A percentile compares a stretch with the other conserved stretches of the same genome.
These are phyloP conservation scores for Notechis scutatus DNA, from an alignment of 2,113 vertebrate genomes.

Conservation along the genomic window DNA sequence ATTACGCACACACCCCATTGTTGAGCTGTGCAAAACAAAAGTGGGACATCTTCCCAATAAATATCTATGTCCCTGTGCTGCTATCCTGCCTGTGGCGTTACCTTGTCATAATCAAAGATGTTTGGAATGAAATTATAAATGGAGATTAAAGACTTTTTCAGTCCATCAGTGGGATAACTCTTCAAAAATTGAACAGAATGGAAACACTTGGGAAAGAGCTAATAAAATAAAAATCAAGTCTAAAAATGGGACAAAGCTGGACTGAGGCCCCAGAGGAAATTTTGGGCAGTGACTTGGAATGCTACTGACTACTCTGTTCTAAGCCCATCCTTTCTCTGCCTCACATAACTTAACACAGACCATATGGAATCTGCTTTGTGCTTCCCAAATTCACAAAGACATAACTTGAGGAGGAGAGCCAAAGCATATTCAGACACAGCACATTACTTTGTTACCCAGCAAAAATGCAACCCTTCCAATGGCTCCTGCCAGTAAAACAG, in stretches of 20 bases:
- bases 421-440: neutral
- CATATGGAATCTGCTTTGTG: neutral
- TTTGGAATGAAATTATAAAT: neutral
- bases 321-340: neutral
- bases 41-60: neutral
- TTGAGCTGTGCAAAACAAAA: neutral
- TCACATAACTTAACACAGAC: neutral
- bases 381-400: neutral
- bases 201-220: neutral
- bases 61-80: neutral
- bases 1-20: neutral
- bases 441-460: neutral
- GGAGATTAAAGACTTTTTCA: neutral
- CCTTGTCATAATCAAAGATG: neutral
- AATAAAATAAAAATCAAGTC: neutral
- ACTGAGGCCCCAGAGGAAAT: neutral
- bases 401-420: neutral
- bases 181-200: neutral
- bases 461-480: neutral
- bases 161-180: neutral
- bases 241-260: neutral
- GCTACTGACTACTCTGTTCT: neutral
- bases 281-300: neutral
- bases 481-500: neutral
- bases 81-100: neutral